Conservation (phyloP, 2,888 invertebrate species). For the Tryphoninae sp. region DNA sequence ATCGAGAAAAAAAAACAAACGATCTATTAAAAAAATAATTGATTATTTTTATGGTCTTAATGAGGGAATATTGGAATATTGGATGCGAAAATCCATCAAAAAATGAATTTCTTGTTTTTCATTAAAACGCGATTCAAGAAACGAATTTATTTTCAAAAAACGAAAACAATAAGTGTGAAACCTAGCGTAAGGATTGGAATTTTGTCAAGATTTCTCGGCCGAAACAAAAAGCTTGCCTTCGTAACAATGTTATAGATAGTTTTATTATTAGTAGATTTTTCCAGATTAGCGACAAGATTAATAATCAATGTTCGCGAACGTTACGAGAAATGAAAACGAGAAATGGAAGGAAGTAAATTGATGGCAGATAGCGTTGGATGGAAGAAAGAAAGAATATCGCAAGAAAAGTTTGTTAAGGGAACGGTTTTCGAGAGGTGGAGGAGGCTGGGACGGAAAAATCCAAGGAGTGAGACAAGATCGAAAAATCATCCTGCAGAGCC, state of each 20-base stretch:
- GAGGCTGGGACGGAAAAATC: conserved; percentile 22
- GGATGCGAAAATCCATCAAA: no score
- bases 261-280: conserved; percentile 21
- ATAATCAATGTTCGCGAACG: conserved; percentile 42
- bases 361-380: conserved; percentile 25
- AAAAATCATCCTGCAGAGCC: conserved; percentile 52
- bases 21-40: background rate
- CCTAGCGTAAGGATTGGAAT: no score
- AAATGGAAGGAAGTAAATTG: conserved; percentile 45
- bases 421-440: conserved; percentile 7
- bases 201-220: background rate
- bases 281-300: conserved; percentile 48
- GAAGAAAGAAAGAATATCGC: conserved; percentile 29
- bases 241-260: background rate
- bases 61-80: background rate
- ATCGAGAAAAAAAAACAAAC: background rate
- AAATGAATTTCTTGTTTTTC: no score
- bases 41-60: background rate
- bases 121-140: no score
- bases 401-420: conserved; percentile 52
- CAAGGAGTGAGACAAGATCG: conserved; percentile 54
- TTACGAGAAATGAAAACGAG: conserved; percentile 38
- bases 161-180: no score
- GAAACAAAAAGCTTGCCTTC: background rate
- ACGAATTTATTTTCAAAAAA: no score